Evolutionary conservation across 2,888 invertebrate species (phyloP).

Genomic region (Synergus japonicus): DNA sequence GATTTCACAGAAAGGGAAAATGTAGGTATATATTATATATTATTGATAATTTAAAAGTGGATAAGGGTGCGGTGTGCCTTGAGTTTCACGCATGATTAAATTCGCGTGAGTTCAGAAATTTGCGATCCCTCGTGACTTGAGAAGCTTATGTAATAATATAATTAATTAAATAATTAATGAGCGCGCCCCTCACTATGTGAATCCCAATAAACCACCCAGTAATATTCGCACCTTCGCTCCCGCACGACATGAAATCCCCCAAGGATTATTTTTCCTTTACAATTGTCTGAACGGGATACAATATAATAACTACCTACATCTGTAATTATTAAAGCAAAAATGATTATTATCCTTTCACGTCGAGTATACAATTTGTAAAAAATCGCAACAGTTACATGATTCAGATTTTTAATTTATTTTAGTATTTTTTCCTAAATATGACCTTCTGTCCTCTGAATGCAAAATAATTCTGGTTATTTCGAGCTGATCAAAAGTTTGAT

Average conservation of each 20-base stretch:
- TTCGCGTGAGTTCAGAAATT: conserved; percentile 38
- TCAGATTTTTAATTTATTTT: too few species aligned
- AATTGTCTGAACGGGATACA: conserved; percentile 19
- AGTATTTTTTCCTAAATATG: too few species aligned
- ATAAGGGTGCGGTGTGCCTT: conserved; percentile 25
- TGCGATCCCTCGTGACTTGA: conserved; percentile 32
- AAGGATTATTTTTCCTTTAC: conserved; percentile 33
- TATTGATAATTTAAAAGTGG: not conserved
- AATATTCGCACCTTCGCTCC: conserved; percentile 30
- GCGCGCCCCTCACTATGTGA: conserved; percentile 33
- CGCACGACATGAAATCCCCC: conserved; percentile 6
- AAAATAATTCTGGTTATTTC: too few species aligned
- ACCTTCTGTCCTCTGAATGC: too few species aligned
- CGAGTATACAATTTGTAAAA: not conserved
- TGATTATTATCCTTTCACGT: conserved; percentile 17
- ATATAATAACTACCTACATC: conserved; percentile 19
- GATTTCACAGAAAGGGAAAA: not conserved
- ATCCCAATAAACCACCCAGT: conserved; percentile 38
- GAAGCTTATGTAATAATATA: conserved; percentile 34
- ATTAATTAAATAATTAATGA: conserved; percentile 41
- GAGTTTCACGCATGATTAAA: conserved; percentile 27
- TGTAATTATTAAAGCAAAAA: conserved; percentile 17
- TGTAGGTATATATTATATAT: not conserved
- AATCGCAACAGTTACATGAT: too few species aligned
- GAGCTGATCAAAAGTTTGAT: too few species aligned